These are phyloP conservation scores for Clarias pachynema DNA, from an alignment of 2,797 vertebrate species.

Conservation along the genomic window DNA sequence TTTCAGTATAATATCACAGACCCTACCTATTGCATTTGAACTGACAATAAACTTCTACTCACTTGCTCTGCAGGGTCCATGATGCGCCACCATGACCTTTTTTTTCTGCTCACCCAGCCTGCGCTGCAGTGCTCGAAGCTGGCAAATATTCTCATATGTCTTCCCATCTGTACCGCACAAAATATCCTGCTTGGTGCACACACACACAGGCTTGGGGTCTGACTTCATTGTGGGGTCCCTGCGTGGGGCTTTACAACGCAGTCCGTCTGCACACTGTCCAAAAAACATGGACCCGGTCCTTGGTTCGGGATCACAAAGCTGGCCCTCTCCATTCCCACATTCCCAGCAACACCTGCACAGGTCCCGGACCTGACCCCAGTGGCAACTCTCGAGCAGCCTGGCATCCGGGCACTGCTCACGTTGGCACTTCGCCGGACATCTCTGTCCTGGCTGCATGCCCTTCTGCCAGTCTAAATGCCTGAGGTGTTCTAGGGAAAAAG, in stretches of 20 bases:
- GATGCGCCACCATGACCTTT: conserved; percentile 51
- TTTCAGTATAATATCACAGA: neutral
- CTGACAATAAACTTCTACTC: conserved; percentile 38
- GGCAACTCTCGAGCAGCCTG: conserved; percentile 54
- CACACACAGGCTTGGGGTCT: conserved; percentile 55
- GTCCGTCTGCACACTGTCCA: conserved; percentile 60
- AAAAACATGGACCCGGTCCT: conserved; percentile 45
- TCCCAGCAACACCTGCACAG: conserved; percentile 66
- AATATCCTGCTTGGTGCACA: conserved; percentile 58
- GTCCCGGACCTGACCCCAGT: conserved; percentile 55
- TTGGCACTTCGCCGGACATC: conserved; percentile 57
- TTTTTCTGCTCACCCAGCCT: conserved; percentile 35
- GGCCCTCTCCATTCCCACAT: conserved; percentile 66
- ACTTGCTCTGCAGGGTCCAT: conserved; percentile 63
- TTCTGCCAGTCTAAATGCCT: conserved; percentile 53
- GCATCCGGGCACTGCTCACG: conserved; percentile 55
- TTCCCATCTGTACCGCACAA: conserved; percentile 63
- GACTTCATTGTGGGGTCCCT: conserved; percentile 29
- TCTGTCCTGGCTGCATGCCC: conserved; percentile 23
- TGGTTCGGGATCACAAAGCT: conserved; percentile 60
- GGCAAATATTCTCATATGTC: conserved; percentile 64
- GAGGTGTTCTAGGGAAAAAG: conserved; percentile 41
- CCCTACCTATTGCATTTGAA: neutral
- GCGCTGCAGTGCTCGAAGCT: conserved; percentile 55
- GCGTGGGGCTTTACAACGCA: conserved; percentile 53